These are phyloP conservation scores for Triops cancriformis DNA, from an alignment of 1,140 invertebrate genomes.

Conservation along the genomic window DNA sequence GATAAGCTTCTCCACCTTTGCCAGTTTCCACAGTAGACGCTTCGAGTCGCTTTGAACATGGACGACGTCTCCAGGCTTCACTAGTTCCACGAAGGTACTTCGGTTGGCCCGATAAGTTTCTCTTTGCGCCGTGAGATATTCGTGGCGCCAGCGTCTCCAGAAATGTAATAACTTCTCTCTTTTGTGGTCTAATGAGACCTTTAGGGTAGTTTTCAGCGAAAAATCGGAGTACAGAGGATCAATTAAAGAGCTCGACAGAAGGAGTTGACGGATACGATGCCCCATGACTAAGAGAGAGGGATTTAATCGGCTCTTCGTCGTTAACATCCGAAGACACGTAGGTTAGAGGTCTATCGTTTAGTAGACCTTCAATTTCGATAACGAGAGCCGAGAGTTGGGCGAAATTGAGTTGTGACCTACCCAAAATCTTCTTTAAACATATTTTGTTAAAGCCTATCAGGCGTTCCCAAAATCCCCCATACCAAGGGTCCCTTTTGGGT, in stretches of 20 bases:
- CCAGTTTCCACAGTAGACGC: slow-evolving; percentile 19
- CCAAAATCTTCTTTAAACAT: neutral
- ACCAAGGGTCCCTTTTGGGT: neutral
- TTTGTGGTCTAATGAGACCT: slow-evolving; percentile 10
- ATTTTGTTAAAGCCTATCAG: neutral
- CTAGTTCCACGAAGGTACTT: neutral
- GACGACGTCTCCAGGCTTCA: slow-evolving; percentile 23
- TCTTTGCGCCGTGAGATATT: no score
- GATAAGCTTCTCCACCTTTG: neutral
- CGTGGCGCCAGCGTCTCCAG: no score
- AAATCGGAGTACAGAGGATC: neutral
- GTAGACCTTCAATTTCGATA: slow-evolving; percentile 18
- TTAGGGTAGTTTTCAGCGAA: neutral
- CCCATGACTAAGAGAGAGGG: slow-evolving; percentile 1
- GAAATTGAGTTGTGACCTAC: neutral
- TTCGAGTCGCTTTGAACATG: slow-evolving; percentile 19
- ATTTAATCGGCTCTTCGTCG: neutral
- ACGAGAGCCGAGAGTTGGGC: neutral
- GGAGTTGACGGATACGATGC: neutral
- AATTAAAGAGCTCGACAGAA: neutral
- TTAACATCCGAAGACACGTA: slow-evolving; percentile 18
- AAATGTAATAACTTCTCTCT: slow-evolving; percentile 17
- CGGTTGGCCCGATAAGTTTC: no score
- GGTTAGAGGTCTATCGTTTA: slow-evolving; percentile 24
- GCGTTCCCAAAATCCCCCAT: slow-evolving; percentile 1